Percentiles rank a stretch among this genome's conserved stretches.
Conservation (phyloP, 2,797 vertebrate genomes). For the Mormyrops attenuatus region DNA sequence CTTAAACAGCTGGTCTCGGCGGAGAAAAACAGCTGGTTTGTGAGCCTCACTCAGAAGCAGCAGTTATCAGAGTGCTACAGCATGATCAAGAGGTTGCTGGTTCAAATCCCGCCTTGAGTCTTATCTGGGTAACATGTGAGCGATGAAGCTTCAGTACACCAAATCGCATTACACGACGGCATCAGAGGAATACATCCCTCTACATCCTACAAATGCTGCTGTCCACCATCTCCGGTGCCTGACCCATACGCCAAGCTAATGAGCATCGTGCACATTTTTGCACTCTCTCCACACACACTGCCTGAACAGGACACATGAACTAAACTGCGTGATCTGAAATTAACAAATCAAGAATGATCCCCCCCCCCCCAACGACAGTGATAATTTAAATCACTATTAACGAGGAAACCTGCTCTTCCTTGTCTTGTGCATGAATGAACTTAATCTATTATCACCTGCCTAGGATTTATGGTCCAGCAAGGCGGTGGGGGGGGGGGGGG, state of each 20-base stretch:
- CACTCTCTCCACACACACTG: not conserved
- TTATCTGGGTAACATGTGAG: not conserved
- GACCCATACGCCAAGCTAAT: not conserved
- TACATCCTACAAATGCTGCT: not conserved
- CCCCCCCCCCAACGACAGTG: too few relatives aligned
- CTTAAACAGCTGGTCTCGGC: not conserved
- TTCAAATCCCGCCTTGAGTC: slow-evolving; percentile 4
- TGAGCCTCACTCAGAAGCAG: not conserved
- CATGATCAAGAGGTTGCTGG: not conserved
- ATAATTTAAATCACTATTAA: not conserved
- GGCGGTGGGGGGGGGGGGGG: not conserved
- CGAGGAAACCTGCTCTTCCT: not conserved
- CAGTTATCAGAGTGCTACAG: not conserved
- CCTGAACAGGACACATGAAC: not conserved
- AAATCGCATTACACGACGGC: not conserved
- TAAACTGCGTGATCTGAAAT: not conserved
- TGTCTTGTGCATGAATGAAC: not conserved
- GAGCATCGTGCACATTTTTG: not conserved
- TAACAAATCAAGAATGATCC: not conserved
- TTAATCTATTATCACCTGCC: not conserved
- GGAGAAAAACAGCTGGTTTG: not conserved
- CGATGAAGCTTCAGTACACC: not conserved
- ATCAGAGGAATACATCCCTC: not conserved
- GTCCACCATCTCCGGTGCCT: not conserved
- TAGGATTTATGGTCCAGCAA: not conserved